Evolutionary conservation across 2,888 invertebrate genomes (phyloP), one percentile per base, ranked within the genome.

Genomic region (Pyrgus malvae): DNA sequence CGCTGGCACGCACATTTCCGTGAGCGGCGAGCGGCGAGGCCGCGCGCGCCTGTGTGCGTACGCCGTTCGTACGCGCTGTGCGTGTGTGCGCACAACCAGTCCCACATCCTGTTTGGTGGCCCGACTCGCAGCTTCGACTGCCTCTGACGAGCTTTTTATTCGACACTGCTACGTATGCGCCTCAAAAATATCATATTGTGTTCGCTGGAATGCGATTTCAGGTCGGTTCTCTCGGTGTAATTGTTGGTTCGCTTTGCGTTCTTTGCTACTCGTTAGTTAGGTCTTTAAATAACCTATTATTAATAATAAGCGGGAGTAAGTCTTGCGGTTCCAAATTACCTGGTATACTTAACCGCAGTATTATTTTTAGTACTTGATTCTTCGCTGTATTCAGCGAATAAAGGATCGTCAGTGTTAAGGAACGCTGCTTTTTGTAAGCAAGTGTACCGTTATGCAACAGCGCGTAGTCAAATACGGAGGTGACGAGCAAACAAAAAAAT

Each of bases 91-190:
- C 73, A 72, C 76, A 86, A 90, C 90, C 90, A 90, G 90, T 90
- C 89, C 77, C 83, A 90, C 90, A 90, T 90, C 90, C 90, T 90
- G 90, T 90, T 90, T 86, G 83, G 81, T 78, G 80, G 81, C 78
- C 77, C 80, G 80, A 68, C 76, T 80, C 70, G 69, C 83, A 81
- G 80, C 87, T 81, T 80, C 78, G 79, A 70, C 73, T 75, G 77
- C 81, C 78, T 76, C 80, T 79, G 76, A 74, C 61, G 79, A 88
- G 88, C 89, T 90, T 90, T 89, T 90, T 89, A 88, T 85, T 88
- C 84, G 76, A 78, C 84, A 80, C 80, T 38, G 76, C 72, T 69
- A 64, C 63, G 68, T 71, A 63, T 66, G 68, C 64, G 41, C 16
- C 71, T 72, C 40, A 14, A 48, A 55, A 55, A 55, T 48, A 55